Percentiles rank a stretch among this genome's conserved stretches.
These are phyloP conservation scores for Pseudomyrmex dendroicus DNA, from an alignment of 1,140 invertebrate genomes.

Conservation along the genomic window DNA sequence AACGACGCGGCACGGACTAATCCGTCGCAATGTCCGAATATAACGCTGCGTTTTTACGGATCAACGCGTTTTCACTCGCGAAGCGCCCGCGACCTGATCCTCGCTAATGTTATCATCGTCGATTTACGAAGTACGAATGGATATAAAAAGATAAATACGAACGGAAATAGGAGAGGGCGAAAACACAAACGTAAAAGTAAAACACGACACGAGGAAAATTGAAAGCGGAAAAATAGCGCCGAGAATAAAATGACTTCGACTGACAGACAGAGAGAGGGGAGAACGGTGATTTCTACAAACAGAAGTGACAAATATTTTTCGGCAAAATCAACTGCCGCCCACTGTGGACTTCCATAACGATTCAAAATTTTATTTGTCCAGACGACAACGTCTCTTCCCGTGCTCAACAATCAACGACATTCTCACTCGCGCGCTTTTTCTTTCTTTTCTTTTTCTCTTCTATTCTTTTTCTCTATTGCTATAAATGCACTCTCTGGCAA, in stretches of 20 bases:
- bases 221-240: constrained; percentile 17
- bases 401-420: constrained; percentile 5
- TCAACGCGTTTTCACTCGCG: neutral
- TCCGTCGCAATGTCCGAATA: neutral
- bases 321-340: constrained; percentile 18
- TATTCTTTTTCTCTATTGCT: neutral
- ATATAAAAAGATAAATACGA: constrained; percentile 15
- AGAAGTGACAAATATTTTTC: constrained; percentile 44
- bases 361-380: constrained; percentile 38
- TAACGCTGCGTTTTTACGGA: neutral
- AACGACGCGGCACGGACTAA: constrained; percentile 4
- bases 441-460: neutral
- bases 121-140: neutral
- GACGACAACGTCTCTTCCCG: neutral
- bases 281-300: constrained; percentile 42
- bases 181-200: neutral
- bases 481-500: constrained; percentile 1
- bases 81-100: neutral
- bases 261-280: constrained; percentile 9
- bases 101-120: neutral
- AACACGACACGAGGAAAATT: neutral
- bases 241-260: constrained; percentile 27
- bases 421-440: neutral
- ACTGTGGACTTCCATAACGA: neutral
- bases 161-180: neutral